A percentile compares a stretch with the other conserved stretches of the same genome.
Evolutionary conservation across 35 echinoderm and acorn worm genomes (phyloP).

Genomic region (Apostichopus californicus): DNA sequence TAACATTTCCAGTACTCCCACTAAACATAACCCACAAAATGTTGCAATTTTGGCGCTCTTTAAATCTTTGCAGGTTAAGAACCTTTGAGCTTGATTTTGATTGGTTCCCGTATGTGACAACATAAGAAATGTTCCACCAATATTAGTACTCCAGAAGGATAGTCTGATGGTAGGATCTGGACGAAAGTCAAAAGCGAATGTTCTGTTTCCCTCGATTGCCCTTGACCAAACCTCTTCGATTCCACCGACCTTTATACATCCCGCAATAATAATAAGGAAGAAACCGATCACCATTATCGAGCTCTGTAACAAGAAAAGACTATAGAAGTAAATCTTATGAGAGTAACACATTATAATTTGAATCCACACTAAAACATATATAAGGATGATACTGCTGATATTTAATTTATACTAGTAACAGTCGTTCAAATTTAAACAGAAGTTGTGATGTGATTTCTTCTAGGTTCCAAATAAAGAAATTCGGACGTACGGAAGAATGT

Average conservation of each 20-base stretch:
- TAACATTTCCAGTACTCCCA: background rate
- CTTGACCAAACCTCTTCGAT: constrained; percentile 23
- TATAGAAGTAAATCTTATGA: background rate
- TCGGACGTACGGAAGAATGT: too few species aligned
- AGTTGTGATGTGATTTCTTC: background rate
- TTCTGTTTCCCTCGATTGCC: background rate
- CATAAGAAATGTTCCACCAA: constrained; percentile 16
- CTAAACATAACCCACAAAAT: background rate
- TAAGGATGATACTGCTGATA: too few species aligned
- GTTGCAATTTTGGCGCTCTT: constrained; percentile 8
- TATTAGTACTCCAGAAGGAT: background rate
- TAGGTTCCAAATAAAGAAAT: too few species aligned
- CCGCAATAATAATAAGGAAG: background rate
- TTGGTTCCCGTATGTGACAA: background rate
- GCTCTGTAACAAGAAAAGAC: background rate
- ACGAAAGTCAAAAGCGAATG: constrained; percentile 16
- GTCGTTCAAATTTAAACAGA: too few species aligned
- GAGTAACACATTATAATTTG: too few species aligned
- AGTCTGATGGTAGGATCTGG: constrained; percentile 20
- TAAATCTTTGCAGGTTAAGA: constrained; percentile 19
- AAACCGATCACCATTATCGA: constrained; percentile 34
- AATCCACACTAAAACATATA: too few species aligned
- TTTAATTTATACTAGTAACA: background rate
- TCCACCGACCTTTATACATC: constrained; percentile 6
- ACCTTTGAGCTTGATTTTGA: constrained; percentile 49